Evolutionary conservation across 2,888 invertebrate species (phyloP), one percentile per base, ranked within the genome.

Genomic region (Isoperla grammatica): DNA sequence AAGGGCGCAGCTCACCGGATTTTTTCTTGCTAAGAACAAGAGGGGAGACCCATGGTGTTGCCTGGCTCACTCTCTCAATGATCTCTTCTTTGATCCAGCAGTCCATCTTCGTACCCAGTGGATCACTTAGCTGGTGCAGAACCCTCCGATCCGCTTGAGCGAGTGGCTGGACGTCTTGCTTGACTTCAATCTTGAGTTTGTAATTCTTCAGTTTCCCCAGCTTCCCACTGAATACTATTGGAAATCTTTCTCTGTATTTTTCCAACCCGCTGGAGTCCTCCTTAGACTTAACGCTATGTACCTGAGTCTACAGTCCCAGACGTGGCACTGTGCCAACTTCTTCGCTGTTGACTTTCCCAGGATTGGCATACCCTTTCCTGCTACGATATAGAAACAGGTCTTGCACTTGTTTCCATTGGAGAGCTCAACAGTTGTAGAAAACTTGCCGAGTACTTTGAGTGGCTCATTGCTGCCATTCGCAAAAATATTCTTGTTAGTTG

Each of bases 21-120:
- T 65, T 56, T 57, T 68, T 69, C 1, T 65, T 56, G 11, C 68
- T 65, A 11, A 67, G 66, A 5, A 71, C 69, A 2, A 71, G 57
- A 6, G 59, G 66, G 57, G 64, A 60, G 48, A 65, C 64, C 64
- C 65, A 65, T 17, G 60, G 60, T 6, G 59, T 59, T 45, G 56
- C 56, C 23, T 42, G 5, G 1, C 60, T 61, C 22, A 65, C 58
- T 48, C 46, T 48, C 13, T 39, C 42, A 15, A 65, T 61, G 13
- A 63, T 60, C 11, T 64, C 65, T 12, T 35, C 4, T 13, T 50
- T 42, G 8, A 2, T 40, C 12, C 37, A 45, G 59, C 55, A 29
- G 61, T 45, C 49, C 60, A 37, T 11, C 67, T 48, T 20, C 70
- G 56, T 59, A 68, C 65, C 3, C 43, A 20, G 5, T 68, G 64